Evolutionary conservation across 2,113 vertebrate genomes (phyloP), one percentile per base, ranked within the genome.

Genomic region (Carettochelys insculpta): DNA sequence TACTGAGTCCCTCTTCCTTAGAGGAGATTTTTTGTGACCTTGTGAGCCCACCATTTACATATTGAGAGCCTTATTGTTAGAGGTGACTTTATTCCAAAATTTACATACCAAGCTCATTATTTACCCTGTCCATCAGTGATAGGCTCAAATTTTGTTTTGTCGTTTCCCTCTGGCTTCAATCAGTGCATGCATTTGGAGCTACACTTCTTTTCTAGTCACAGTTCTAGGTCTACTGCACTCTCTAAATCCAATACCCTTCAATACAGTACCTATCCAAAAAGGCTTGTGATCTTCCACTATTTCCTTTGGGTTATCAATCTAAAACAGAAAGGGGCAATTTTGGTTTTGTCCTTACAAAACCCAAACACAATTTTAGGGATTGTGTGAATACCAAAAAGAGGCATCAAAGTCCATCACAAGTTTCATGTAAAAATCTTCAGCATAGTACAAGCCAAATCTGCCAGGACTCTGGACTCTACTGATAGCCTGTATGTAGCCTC

Each of bases 31-130:
- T 79, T 11, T 92, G 89, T 92, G 94, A 95, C 92, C 92, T 48
- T 52, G 2, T 94, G 96, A 96, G 94, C 94, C 92, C 80, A 89
- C 90, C 95, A 86, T 92, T 94, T 94, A 92, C 93, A 81, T 47
- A 93, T 81, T 94, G 85, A 94, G 85, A 85, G 95, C 38, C 61
- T 87, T 43, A 94, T 94, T 95, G 82, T 96, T 90, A 94, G 92
- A 89, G 76, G 41, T 92, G 89, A 53, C 91, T 97, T 95, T 92
- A 95, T 89, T 68, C 51, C 61, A 91, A 86, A 80, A 77, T 87
- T 93, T 94, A 90, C 71, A 92, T 85, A 80, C 77, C 88, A 14
- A 4, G 45, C 54, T 75, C 78, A 92, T 50, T 93, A 80, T 1
- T 92, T 41, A 11, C 45, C 54, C 93, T 92, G 79, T 81, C 31